Evolutionary conservation across 2,888 invertebrate species (phyloP).

Genomic region (Zygothrica quintamaculata): DNA sequence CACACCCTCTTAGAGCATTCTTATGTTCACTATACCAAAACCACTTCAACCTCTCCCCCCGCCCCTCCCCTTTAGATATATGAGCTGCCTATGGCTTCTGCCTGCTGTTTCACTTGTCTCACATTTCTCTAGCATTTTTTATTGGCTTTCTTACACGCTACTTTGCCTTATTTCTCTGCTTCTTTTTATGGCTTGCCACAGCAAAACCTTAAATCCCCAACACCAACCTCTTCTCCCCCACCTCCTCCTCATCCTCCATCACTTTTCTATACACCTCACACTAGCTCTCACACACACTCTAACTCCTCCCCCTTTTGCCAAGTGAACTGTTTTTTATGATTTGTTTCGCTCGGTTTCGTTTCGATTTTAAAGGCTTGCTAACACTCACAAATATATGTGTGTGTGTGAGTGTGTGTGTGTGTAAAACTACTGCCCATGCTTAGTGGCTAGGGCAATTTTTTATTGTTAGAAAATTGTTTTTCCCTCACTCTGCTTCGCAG

Average conservation of each 20-base stretch:
- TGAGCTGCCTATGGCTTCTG: conserved; percentile 43
- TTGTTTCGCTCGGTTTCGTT: conserved; percentile 64
- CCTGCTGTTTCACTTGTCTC: conserved; percentile 51
- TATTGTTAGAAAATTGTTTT: conserved; percentile 77
- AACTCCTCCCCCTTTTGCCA: not conserved
- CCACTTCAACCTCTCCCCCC: conserved; percentile 9
- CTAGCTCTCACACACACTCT: not conserved
- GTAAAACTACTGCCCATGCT: too few relatives aligned
- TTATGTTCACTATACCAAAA: conserved; percentile 1
- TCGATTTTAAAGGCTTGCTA: conserved; percentile 64
- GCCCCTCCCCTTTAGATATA: conserved; percentile 5
- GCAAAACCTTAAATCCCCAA: conserved; percentile 57
- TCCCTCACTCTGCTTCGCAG: conserved; percentile 27
- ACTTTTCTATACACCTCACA: conserved; percentile 1
- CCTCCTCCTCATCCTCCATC: not conserved
- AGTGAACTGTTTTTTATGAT: conserved; percentile 62
- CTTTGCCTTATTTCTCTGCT: conserved; percentile 54
- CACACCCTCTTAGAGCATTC: conserved; percentile 4
- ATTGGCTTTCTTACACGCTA: conserved; percentile 66
- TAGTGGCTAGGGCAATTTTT: conserved; percentile 66
- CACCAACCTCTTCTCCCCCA: conserved; percentile 19
- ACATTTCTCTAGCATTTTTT: conserved; percentile 57
- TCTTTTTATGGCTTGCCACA: conserved; percentile 67
- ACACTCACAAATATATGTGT: too few relatives aligned
- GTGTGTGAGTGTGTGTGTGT: conserved; percentile 8